Evolutionary conservation across 2,113 vertebrate genomes (phyloP), one percentile per base, ranked within the genome.

Genomic region (Nicator chloris): DNA sequence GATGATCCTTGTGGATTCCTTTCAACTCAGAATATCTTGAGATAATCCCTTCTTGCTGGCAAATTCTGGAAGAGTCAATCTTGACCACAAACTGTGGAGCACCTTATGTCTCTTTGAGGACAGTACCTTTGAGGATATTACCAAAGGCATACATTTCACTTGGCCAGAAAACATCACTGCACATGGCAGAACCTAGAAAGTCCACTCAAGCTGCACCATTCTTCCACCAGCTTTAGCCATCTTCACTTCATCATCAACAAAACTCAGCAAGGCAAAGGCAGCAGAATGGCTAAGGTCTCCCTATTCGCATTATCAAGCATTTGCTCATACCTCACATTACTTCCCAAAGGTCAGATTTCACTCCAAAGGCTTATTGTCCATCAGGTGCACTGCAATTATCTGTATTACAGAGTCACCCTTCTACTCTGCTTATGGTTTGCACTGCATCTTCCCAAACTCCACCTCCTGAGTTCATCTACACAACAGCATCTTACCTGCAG

Each of bases 221-320:
- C n/a, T 23, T 78, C 40, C 42, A 68, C 31, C 18, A 83, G 33
- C 39, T 47, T 68, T 39, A 72, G 39, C 50, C 60, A 24, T 30
- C 31, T 53, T 80, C 45, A 53, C 10, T 13, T 6, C 22, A n/a
- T n/a, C 4, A 37, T 8, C 7, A 53, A 50, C 22, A 66, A 27
- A 83, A 53, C 42, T 27, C 51, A 54, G 56, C 13, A 66, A 94
- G 56, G 7, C 68, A 88, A 59, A 64, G 18, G 6, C 13, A 31
- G 42, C 21, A 51, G 28, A 80, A 56, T 3, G 9, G 15, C 45
- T 19, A 63, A 11, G 3, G 15, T 49, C 23, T 70, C 42, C 42
- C 30, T 44, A 12, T 1, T 0, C 3, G 0, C 8, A n/a, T 61
- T 44, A 91, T 69, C n/a, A 4, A 73, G 45, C 28, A 53, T 37